Percentiles rank a stretch among this genome's conserved stretches.
phyloP scores from a whole-genome alignment of 2,888 invertebrate genomes.

The Coelogynopora nodosa region DNA sequence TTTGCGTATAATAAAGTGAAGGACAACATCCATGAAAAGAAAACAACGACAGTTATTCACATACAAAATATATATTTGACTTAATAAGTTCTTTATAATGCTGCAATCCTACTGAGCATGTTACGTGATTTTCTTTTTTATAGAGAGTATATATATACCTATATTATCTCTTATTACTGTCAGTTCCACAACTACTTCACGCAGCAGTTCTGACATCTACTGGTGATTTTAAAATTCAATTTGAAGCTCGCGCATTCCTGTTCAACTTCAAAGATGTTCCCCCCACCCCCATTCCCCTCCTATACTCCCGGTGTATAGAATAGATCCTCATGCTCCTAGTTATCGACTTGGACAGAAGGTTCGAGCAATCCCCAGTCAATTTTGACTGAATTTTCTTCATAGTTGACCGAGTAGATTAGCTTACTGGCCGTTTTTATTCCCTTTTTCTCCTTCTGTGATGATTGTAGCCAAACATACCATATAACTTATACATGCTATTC shows the following conservation, averaged over 20 bases:
- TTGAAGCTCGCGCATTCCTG: neutral
- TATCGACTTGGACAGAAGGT: neutral
- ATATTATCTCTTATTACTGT: too few species aligned
- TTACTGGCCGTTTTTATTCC: neutral
- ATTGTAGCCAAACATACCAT: too few species aligned
- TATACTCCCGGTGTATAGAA: neutral
- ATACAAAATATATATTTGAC: too few species aligned
- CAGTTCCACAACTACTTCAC: too few species aligned
- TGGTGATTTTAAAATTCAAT: neutral
- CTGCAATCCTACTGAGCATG: too few species aligned
- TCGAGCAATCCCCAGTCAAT: neutral
- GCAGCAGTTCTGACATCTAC: neutral
- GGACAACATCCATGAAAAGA: too few species aligned
- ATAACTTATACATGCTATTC: too few species aligned
- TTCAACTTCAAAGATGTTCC: neutral
- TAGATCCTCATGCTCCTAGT: neutral
- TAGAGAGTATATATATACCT: too few species aligned
- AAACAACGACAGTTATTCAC: too few species aligned
- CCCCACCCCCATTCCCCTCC: neutral
- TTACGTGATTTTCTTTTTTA: too few species aligned
- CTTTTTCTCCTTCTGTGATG: neutral
- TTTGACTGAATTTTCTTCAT: neutral
- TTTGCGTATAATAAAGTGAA: too few species aligned
- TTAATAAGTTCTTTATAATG: too few species aligned
- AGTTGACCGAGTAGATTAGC: neutral